phyloP scores from a whole-genome alignment of 2,888 invertebrate genomes.

The Myopa testacea region DNA sequence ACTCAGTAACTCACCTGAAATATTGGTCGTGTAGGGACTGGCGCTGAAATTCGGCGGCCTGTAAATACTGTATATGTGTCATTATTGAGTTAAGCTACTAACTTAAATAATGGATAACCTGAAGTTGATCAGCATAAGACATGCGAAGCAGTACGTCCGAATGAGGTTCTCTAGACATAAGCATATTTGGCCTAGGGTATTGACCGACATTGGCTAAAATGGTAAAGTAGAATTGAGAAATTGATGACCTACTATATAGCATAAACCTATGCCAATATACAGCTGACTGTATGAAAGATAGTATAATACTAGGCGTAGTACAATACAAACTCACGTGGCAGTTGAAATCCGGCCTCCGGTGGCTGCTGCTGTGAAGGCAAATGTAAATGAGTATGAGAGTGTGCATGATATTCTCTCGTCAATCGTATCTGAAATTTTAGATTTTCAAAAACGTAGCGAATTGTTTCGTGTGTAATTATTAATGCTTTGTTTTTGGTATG shows the following conservation, averaged over 20 bases:
- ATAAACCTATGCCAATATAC: not conserved
- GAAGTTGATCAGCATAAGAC: constrained; percentile 69
- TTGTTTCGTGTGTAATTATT: constrained; percentile 47
- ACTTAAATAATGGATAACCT: constrained; percentile 64
- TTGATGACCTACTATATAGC: too few relatives aligned
- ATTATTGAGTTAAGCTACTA: constrained; percentile 65
- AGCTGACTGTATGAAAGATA: not conserved
- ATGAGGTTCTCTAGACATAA: constrained; percentile 69
- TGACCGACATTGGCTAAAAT: constrained; percentile 68
- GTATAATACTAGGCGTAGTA: constrained; percentile 43
- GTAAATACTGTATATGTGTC: constrained; percentile 69
- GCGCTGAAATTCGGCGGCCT: constrained; percentile 69
- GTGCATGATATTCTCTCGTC: constrained; percentile 94
- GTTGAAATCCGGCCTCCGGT: constrained; percentile 76
- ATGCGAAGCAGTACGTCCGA: constrained; percentile 69
- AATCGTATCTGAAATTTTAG: constrained; percentile 81
- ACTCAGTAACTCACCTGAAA: constrained; percentile 63
- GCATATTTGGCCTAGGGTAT: constrained; percentile 70
- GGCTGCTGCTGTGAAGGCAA: constrained; percentile 83
- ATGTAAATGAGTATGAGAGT: constrained; percentile 93
- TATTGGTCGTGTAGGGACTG: constrained; percentile 69
- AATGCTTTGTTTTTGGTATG: constrained; percentile 18
- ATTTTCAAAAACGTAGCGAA: constrained; percentile 65
- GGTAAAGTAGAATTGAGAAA: not conserved
- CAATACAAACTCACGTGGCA: constrained; percentile 73